These are phyloP conservation scores for Epistrophella euchroma DNA, from an alignment of 2,888 invertebrate genomes.

Conservation along the genomic window DNA sequence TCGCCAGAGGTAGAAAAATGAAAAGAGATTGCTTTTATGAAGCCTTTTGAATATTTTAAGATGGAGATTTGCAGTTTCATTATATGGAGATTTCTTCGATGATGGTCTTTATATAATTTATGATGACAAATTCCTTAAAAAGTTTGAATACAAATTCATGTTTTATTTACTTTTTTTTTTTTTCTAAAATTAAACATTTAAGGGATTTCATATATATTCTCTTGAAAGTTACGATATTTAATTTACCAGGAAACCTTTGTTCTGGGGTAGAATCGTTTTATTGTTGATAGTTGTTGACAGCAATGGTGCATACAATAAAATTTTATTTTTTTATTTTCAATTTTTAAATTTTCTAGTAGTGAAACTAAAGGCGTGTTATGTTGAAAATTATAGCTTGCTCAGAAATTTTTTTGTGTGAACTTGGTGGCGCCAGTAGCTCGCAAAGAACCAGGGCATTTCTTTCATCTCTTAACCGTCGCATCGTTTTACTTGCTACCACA, in stretches of 20 bases:
- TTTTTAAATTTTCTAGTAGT: no score
- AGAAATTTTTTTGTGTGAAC: no score
- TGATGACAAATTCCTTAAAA: slow-evolving; percentile 17
- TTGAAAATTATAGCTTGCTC: no score
- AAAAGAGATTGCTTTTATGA: slow-evolving; percentile 20
- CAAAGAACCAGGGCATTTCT: no score
- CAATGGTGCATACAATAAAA: neutral
- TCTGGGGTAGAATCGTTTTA: neutral
- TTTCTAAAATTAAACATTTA: neutral
- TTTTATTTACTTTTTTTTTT: neutral
- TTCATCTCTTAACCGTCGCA: no score
- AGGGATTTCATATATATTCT: neutral
- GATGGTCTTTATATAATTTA: neutral
- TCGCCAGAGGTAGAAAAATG: slow-evolving; percentile 11
- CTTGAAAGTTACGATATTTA: neutral
- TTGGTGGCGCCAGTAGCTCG: no score
- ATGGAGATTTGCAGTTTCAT: slow-evolving; percentile 18
- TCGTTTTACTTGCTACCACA: no score
- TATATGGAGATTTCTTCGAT: slow-evolving; percentile 21
- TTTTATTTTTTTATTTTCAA: no score
- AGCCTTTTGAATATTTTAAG: slow-evolving; percentile 6
- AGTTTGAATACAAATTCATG: slow-evolving; percentile 12
- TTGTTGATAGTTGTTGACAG: neutral
- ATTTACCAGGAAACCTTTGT: neutral
- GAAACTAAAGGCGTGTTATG: no score